phyloP scores from a whole-genome alignment of 2,113 vertebrate genomes.

The Charina bottae region DNA sequence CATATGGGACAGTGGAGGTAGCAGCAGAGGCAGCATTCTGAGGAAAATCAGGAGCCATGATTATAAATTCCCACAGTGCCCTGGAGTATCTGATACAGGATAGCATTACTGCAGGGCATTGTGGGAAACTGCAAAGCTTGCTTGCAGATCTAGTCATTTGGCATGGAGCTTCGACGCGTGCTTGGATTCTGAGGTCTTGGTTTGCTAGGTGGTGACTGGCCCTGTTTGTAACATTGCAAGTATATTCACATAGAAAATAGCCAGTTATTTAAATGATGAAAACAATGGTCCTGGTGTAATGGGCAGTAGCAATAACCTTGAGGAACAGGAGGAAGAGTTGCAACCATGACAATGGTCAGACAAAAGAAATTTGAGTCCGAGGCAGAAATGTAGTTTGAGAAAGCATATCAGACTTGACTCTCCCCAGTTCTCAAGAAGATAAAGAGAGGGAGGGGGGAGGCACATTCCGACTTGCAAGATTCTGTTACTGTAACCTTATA shows the following conservation, averaged over 20 bases:
- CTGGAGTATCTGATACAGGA: background rate
- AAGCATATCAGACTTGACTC: background rate
- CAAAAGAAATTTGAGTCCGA: background rate
- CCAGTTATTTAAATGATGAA: background rate
- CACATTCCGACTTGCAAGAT: background rate
- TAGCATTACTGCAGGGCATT: background rate
- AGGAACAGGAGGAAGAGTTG: background rate
- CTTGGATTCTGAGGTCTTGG: background rate
- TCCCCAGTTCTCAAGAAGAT: background rate
- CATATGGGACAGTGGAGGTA: background rate
- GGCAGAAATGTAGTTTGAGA: background rate
- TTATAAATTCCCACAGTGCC: background rate
- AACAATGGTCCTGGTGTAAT: background rate
- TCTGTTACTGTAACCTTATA: background rate
- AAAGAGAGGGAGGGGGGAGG: background rate
- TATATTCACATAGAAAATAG: background rate
- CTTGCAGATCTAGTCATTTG: background rate
- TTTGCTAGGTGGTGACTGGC: background rate
- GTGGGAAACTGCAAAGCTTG: background rate
- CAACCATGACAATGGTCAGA: background rate
- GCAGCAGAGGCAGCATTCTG: background rate
- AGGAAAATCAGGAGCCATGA: background rate
- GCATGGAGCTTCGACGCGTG: background rate
- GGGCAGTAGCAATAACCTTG: background rate
- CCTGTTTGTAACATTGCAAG: background rate